A percentile compares a stretch with the other conserved stretches of the same genome.
phyloP scores from a whole-genome alignment of 2,888 invertebrate species.

The Scaptomyza flava region DNA sequence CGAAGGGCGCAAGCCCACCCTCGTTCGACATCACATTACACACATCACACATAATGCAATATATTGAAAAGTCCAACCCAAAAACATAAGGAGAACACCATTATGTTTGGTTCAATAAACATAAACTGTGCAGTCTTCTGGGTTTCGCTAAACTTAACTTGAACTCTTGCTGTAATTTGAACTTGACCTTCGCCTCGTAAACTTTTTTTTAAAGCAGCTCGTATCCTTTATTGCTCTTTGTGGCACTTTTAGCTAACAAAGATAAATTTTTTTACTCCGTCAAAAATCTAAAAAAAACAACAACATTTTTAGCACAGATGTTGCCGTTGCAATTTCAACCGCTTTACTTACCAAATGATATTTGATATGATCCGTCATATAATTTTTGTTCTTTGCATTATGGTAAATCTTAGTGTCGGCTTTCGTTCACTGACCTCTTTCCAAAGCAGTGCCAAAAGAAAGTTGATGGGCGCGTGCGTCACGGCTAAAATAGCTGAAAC shows the following conservation, averaged over 20 bases:
- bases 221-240: not conserved
- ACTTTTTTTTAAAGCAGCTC: too few relatives aligned
- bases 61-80: too few relatives aligned
- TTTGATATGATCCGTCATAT: constrained; percentile 36
- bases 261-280: not conserved
- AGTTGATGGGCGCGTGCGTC: constrained; percentile 61
- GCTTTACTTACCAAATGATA: constrained; percentile 35
- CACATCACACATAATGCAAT: too few relatives aligned
- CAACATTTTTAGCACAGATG: constrained; percentile 27
- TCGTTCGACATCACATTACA: too few relatives aligned
- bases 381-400: constrained; percentile 14
- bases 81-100: too few relatives aligned
- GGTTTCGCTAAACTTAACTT: too few relatives aligned
- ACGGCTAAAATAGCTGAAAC: constrained; percentile 48
- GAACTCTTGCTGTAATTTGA: too few relatives aligned
- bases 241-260: not conserved
- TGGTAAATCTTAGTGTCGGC: constrained; percentile 20
- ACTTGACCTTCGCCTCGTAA: too few relatives aligned
- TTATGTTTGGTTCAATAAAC: too few relatives aligned
- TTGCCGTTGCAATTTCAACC: constrained; percentile 31
- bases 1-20: too few relatives aligned
- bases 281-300: not conserved
- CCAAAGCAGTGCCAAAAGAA: constrained; percentile 49
- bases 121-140: too few relatives aligned
- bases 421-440: constrained; percentile 72